Evolutionary conservation across 2,113 vertebrate species (phyloP).

Genomic region (Centrocercus urophasianus): DNA sequence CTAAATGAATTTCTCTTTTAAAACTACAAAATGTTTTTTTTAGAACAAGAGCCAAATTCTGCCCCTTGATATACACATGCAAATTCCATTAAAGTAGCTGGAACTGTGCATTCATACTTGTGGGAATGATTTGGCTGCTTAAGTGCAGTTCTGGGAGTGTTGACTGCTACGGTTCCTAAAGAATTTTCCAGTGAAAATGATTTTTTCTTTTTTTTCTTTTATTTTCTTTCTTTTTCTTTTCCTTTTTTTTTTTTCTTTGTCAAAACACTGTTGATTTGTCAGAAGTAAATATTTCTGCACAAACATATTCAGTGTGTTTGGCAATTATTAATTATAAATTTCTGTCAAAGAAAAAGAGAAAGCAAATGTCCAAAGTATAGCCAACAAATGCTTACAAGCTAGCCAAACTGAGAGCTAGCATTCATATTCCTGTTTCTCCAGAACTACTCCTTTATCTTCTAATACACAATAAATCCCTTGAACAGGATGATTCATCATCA

Average conservation of each 20-base stretch:
- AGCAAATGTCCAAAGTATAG: not conserved
- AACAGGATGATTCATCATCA: not conserved
- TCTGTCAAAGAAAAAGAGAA: constrained; percentile 24
- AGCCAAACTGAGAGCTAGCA: not conserved
- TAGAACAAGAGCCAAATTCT: constrained; percentile 30
- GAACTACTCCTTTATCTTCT: not conserved
- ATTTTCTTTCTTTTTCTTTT: no score
- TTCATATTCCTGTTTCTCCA: not conserved
- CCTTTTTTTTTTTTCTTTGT: constrained; percentile 10
- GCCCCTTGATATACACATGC: constrained; percentile 16
- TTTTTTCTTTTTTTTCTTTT: not conserved
- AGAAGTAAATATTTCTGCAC: constrained; percentile 47
- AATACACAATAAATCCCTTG: not conserved
- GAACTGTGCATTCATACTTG: constrained; percentile 10
- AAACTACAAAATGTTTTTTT: not conserved
- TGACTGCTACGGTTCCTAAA: not conserved
- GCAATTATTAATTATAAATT: not conserved
- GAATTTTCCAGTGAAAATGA: constrained; percentile 17
- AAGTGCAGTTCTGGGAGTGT: constrained; percentile 13
- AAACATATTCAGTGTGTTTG: not conserved
- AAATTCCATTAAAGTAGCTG: constrained; percentile 43
- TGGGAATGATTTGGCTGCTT: not conserved
- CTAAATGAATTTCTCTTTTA: not conserved
- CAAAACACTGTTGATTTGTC: constrained; percentile 53
- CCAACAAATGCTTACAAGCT: not conserved